phyloP scores from a whole-genome alignment of 2,113 vertebrate species.

The Sitta europaea region DNA sequence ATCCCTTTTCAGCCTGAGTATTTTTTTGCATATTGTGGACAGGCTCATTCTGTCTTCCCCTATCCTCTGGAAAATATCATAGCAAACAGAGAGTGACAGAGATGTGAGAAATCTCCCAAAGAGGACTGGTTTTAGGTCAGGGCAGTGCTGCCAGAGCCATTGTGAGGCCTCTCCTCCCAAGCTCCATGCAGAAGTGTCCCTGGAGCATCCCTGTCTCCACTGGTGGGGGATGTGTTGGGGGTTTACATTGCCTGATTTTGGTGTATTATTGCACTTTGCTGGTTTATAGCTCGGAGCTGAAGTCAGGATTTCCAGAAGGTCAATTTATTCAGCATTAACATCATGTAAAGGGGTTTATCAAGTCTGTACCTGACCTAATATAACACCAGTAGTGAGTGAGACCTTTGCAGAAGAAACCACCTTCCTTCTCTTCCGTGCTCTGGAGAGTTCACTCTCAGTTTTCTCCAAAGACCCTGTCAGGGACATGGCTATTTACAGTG shows the following conservation, averaged over 20 bases:
- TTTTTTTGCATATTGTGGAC: neutral
- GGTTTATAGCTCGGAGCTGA: neutral
- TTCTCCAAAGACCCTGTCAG: neutral
- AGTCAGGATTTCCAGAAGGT: neutral
- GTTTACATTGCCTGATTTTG: accelerated
- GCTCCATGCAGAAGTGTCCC: accelerated
- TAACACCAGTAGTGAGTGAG: neutral
- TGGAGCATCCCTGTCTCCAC: neutral
- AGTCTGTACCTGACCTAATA: neutral
- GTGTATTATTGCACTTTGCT: neutral
- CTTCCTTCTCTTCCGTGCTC: neutral
- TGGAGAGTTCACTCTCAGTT: neutral
- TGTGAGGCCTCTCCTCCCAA: neutral
- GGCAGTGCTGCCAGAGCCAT: too few relatives aligned
- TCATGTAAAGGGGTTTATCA: neutral
- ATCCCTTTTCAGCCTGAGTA: neutral
- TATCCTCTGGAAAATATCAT: neutral
- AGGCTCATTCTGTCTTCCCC: neutral
- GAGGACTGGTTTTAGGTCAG: neutral
- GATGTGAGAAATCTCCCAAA: neutral
- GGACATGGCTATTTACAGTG: neutral
- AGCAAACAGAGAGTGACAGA: neutral
- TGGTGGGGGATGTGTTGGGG: neutral
- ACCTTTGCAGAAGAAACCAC: neutral
- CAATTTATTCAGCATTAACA: neutral